A percentile compares a stretch with the other conserved stretches of the same genome.
phyloP scores from a whole-genome alignment of 2,113 vertebrate genomes.

The Malurus cyaneus region DNA sequence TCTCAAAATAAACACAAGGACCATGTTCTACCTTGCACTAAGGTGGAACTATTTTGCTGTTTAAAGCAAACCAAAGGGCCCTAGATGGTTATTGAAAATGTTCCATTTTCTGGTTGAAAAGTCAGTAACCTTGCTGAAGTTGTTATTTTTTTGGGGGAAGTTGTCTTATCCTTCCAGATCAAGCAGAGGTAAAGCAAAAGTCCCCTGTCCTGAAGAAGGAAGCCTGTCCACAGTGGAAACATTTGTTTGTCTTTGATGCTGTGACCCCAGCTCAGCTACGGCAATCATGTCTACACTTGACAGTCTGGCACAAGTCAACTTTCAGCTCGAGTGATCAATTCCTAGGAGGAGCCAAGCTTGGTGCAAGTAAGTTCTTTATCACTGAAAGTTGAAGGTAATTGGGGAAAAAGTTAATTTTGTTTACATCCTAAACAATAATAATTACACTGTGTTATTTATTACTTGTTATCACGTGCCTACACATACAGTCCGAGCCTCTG shows the following conservation, averaged over 20 bases:
- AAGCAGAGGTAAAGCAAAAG: slow-evolving; percentile 48
- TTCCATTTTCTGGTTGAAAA: neutral
- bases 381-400: neutral
- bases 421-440: neutral
- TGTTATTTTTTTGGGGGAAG: slow-evolving; percentile 24
- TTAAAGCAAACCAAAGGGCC: neutral
- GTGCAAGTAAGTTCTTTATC: slow-evolving; percentile 54
- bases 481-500: too few species aligned
- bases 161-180: slow-evolving; percentile 69
- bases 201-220: slow-evolving; percentile 71
- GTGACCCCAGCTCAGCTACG: slow-evolving; percentile 63
- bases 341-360: slow-evolving; percentile 64
- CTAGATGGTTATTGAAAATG: neutral
- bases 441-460: neutral
- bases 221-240: slow-evolving; percentile 70
- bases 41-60: neutral
- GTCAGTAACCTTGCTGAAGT: neutral
- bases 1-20: neutral
- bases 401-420: neutral
- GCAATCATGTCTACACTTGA: slow-evolving; percentile 68
- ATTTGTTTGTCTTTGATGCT: slow-evolving; percentile 73
- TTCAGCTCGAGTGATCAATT: slow-evolving; percentile 56
- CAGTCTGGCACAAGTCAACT: slow-evolving; percentile 69
- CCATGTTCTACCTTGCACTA: neutral
- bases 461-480: neutral